A percentile compares a stretch with the other conserved stretches of the same genome.
phyloP scores from a whole-genome alignment of 1,140 invertebrate species.

The Melitaea cinxia region DNA sequence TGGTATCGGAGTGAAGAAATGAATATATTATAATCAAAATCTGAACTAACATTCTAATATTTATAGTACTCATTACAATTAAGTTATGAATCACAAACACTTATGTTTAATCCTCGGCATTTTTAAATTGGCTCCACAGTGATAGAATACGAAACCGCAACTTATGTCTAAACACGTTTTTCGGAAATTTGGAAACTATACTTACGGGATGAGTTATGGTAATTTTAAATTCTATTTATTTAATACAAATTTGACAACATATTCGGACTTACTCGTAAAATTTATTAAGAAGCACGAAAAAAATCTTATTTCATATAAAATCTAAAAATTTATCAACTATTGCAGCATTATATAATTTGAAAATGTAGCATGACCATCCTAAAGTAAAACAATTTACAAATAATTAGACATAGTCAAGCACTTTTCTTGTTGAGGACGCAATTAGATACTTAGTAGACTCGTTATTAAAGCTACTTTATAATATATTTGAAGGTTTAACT shows the following conservation, averaged over 20 bases:
- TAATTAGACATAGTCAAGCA: constrained; percentile 11
- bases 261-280: not conserved
- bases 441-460: not conserved
- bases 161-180: not conserved
- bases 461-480: not conserved
- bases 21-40: constrained; percentile 44
- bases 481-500: not conserved
- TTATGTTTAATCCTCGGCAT: constrained; percentile 40
- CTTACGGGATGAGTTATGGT: not conserved
- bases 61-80: constrained; percentile 37
- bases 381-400: constrained; percentile 1
- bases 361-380: not conserved
- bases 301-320: not conserved
- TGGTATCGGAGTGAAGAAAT: constrained; percentile 48
- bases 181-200: not conserved
- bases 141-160: constrained; percentile 17
- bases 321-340: not conserved
- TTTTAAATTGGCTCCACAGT: constrained; percentile 14
- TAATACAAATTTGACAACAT: not conserved
- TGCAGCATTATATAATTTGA: not conserved
- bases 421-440: not conserved
- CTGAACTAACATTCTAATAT: constrained; percentile 40
- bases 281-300: not conserved
- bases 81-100: constrained; percentile 30
- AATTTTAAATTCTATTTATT: not conserved